Percentiles rank a stretch among this genome's conserved stretches.
Evolutionary conservation across 2,113 vertebrate genomes (phyloP).

Genomic region (Pampusana beccarii): DNA sequence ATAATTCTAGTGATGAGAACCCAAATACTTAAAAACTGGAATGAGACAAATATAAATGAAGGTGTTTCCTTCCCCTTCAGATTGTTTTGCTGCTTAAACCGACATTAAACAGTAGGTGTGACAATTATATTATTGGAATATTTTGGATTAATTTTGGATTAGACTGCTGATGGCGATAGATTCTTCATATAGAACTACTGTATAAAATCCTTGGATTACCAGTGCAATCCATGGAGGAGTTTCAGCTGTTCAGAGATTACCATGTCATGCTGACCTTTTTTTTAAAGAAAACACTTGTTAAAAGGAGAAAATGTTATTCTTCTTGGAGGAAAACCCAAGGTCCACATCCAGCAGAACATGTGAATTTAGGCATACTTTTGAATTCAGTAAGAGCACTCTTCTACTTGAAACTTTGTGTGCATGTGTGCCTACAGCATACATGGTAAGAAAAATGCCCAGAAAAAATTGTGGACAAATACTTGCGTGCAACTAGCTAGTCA

Average conservation of each 20-base stretch:
- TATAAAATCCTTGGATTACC: neutral
- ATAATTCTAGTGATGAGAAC: neutral
- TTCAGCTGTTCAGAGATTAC: neutral
- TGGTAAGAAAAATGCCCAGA: neutral
- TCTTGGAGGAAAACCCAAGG: neutral
- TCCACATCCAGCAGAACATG: neutral
- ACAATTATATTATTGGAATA: neutral
- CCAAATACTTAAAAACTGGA: neutral
- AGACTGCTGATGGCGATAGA: neutral
- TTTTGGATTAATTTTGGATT: constrained; percentile 7
- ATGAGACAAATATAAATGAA: neutral
- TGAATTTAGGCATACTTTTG: neutral
- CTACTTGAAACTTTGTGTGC: neutral
- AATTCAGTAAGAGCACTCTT: neutral
- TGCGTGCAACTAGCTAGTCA: neutral
- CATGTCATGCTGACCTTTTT: neutral
- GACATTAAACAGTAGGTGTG: neutral
- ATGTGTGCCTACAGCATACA: neutral
- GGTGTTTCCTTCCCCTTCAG: neutral
- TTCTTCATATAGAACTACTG: neutral
- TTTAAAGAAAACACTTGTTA: neutral
- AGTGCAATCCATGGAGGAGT: neutral
- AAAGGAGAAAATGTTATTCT: neutral
- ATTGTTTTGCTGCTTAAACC: neutral
- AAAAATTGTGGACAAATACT: neutral